Conservation (phyloP, 2,888 invertebrate genomes). For the Drosophila setosimentum region DNA sequence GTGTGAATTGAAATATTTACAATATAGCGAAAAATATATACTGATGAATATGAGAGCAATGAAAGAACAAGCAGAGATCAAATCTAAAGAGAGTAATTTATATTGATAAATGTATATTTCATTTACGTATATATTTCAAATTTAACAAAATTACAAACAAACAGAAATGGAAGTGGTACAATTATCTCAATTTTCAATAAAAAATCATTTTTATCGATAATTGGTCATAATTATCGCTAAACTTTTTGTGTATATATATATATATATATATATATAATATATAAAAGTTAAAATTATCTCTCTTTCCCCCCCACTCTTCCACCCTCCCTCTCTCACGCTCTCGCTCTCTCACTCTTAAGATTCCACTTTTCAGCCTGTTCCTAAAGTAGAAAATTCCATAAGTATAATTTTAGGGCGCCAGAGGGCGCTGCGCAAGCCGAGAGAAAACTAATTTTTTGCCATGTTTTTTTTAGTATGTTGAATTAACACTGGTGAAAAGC, state of each 20-base stretch:
- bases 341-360: not conserved
- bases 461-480: not conserved
- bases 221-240: not conserved
- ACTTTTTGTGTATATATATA: not conserved
- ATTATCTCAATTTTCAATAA: not conserved
- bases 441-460: not conserved
- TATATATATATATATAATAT: not conserved
- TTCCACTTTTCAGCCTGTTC: conserved; percentile 3
- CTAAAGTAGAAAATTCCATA: not conserved
- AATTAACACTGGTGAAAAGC: not conserved
- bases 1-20: not conserved
- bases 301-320: not conserved
- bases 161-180: not conserved
- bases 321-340: not conserved
- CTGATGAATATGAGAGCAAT: not conserved
- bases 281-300: not conserved
- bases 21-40: not conserved
- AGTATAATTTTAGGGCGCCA: conserved; percentile 12
- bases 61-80: conserved; percentile 1
- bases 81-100: not conserved
- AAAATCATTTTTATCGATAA: not conserved
- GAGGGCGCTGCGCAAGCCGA: conserved; percentile 10
- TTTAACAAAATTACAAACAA: not conserved
- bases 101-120: not conserved
- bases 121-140: not conserved